These are phyloP conservation scores for Propithecus perrieri DNA, from an alignment of 2,797 vertebrate species.

Conservation along the genomic window DNA sequence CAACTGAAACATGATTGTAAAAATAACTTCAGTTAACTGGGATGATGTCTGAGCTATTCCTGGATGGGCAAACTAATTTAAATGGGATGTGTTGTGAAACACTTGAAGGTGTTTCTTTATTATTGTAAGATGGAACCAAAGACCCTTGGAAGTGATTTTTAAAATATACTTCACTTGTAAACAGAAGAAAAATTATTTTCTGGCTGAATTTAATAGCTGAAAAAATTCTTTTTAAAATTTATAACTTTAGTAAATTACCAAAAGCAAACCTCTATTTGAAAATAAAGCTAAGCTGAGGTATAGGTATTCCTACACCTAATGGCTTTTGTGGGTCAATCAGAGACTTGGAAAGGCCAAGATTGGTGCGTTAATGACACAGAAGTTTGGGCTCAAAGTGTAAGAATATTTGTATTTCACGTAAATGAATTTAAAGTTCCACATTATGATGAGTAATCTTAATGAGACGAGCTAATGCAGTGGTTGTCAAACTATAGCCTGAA, in stretches of 20 bases:
- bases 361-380: neutral
- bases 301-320: neutral
- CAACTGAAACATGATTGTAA: constrained; percentile 32
- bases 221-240: neutral
- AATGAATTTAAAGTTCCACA: neutral
- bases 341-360: neutral
- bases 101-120: constrained; percentile 40
- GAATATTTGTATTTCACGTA: neutral
- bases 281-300: neutral
- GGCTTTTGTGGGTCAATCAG: neutral
- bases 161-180: neutral
- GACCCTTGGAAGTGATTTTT: constrained; percentile 17
- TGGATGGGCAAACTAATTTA: constrained; percentile 49
- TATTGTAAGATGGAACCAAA: constrained; percentile 2
- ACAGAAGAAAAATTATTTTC: constrained; percentile 29
- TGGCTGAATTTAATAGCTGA: neutral
- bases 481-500: neutral
- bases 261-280: constrained; percentile 11
- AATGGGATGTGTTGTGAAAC: constrained; percentile 20
- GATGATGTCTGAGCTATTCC: constrained; percentile 20
- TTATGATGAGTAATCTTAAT: neutral
- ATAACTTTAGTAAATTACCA: neutral
- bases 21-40: constrained; percentile 52
- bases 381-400: neutral
- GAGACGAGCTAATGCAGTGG: neutral